These are phyloP conservation scores for Arremon brunneinucha DNA, from an alignment of 2,797 vertebrate genomes.

Conservation along the genomic window DNA sequence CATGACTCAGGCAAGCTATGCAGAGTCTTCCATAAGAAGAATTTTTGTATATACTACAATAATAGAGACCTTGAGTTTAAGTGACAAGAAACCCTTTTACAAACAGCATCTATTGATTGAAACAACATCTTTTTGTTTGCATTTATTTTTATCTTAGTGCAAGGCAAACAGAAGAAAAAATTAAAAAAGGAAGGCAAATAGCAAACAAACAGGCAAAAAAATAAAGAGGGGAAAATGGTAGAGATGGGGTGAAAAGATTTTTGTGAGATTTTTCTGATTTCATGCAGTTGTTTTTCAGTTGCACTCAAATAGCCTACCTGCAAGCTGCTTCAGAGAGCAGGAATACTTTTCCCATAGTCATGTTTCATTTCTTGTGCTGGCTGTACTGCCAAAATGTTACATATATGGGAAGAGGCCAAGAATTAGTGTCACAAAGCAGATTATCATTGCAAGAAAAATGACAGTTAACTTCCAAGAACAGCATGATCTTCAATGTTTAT, in stretches of 20 bases:
- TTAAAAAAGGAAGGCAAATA: neutral
- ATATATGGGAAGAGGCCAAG: neutral
- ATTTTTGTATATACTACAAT: neutral
- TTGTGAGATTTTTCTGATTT: neutral
- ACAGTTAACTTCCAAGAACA: neutral
- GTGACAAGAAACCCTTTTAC: neutral
- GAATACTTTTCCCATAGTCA: neutral
- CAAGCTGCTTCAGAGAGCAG: neutral
- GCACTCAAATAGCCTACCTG: neutral
- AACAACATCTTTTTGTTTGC: neutral
- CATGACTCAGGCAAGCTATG: neutral
- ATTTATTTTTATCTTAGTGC: neutral
- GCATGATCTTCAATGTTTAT: neutral
- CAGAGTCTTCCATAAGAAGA: neutral
- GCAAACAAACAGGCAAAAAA: neutral
- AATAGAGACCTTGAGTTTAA: neutral
- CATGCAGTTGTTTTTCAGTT: neutral
- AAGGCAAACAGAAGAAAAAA: neutral
- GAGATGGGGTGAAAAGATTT: neutral
- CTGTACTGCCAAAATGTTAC: neutral
- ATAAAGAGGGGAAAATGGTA: rapidly evolving
- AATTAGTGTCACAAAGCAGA: neutral
- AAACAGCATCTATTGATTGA: neutral
- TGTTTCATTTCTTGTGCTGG: neutral
- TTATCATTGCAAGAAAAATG: neutral